phyloP scores from a whole-genome alignment of 2,113 vertebrate genomes.

The Natator depressus region DNA sequence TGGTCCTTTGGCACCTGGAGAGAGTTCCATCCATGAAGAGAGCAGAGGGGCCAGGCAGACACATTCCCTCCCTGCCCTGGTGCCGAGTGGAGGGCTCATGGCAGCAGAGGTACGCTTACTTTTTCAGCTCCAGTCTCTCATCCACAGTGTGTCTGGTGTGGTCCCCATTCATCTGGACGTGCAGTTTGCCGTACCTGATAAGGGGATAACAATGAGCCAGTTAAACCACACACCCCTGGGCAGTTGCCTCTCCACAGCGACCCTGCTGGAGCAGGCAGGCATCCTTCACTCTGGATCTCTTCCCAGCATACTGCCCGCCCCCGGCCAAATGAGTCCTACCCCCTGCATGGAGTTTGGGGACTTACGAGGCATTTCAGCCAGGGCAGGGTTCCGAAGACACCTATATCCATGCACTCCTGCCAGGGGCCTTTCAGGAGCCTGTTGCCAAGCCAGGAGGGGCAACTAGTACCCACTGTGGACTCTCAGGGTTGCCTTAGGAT shows the following conservation, averaged over 20 bases:
- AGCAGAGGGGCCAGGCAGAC: background rate
- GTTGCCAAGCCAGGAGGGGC: no score
- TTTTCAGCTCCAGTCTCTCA: constrained; percentile 90
- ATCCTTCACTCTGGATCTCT: background rate
- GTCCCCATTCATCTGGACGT: constrained; percentile 81
- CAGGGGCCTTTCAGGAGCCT: background rate
- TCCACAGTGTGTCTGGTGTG: constrained; percentile 85
- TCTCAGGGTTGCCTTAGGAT: background rate
- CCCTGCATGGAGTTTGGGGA: background rate
- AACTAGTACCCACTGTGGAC: background rate
- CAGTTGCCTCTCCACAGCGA: background rate
- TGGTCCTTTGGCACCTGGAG: background rate
- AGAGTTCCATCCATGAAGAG: no score
- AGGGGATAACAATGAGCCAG: background rate
- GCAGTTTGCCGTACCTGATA: constrained; percentile 90
- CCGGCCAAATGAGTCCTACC: background rate
- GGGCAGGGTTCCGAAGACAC: background rate
- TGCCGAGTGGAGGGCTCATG: background rate
- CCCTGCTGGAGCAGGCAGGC: background rate
- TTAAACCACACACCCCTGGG: background rate
- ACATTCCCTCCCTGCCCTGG: background rate
- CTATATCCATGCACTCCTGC: background rate
- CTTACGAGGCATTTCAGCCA: background rate
- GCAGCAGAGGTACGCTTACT: constrained; percentile 79
- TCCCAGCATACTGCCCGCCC: background rate